Percentiles rank a stretch among this genome's conserved stretches.
phyloP scores from a whole-genome alignment of 2,797 vertebrate genomes.

The Sciurus carolinensis region DNA sequence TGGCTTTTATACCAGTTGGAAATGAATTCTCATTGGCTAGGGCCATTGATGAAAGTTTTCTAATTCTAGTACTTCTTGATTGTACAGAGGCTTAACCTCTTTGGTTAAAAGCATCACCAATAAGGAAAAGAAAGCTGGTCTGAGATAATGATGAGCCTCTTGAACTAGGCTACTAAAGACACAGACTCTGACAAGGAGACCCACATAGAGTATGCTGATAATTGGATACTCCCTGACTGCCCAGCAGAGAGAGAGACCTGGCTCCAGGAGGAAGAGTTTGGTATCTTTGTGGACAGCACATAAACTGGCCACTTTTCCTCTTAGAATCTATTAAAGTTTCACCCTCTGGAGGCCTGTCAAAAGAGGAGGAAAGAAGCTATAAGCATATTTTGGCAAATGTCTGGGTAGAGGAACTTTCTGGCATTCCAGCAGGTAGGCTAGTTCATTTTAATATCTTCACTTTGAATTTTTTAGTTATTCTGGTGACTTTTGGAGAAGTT shows the following conservation, averaged over 20 bases:
- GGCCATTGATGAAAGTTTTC: constrained; percentile 69
- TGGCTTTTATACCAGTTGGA: constrained; percentile 74
- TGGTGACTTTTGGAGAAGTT: constrained; percentile 66
- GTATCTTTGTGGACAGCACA: neutral
- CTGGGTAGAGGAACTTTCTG: neutral
- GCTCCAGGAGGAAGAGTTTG: constrained; percentile 6
- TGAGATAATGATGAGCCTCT: neutral
- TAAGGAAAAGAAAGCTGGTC: neutral
- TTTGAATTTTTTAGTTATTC: constrained; percentile 49
- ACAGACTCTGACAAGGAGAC: constrained; percentile 11
- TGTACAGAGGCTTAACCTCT: neutral
- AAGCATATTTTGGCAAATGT: constrained; percentile 33
- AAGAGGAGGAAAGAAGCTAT: neutral
- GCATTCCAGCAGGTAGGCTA: neutral
- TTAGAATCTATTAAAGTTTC: constrained; percentile 20
- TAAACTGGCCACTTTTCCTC: neutral
- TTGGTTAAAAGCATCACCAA: constrained; percentile 32
- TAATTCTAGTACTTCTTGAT: constrained; percentile 58
- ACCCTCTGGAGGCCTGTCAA: neutral
- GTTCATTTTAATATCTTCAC: constrained; percentile 31
- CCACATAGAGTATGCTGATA: neutral
- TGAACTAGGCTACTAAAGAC: constrained; percentile 13
- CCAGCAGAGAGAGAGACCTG: neutral
- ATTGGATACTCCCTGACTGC: neutral
- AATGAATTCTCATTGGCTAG: constrained; percentile 66